These are phyloP conservation scores for Dromiciops gliroides DNA, from an alignment of 2,113 vertebrate genomes.

Conservation along the genomic window DNA sequence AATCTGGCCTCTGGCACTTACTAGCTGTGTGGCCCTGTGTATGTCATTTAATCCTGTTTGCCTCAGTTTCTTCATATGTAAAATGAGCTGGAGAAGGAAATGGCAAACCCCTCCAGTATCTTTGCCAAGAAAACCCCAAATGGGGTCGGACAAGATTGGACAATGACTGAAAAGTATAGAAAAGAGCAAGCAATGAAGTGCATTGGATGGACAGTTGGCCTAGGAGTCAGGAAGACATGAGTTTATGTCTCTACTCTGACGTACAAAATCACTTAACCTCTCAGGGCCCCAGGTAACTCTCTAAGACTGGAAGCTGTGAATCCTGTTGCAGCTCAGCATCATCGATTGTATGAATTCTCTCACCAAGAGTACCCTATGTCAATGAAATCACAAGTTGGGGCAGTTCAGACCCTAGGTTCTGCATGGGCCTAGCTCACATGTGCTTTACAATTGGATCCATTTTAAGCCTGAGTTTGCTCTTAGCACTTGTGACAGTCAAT, in stretches of 20 bases:
- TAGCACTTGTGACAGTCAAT: not conserved
- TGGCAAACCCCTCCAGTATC: too few relatives aligned
- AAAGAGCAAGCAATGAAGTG: too few relatives aligned
- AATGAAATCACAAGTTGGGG: not conserved
- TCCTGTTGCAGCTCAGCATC: not conserved
- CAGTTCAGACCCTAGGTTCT: not conserved
- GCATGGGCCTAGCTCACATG: not conserved
- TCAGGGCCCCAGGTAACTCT: not conserved
- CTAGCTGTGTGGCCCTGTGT: too few relatives aligned
- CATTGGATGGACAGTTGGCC: too few relatives aligned
- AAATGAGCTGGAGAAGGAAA: too few relatives aligned
- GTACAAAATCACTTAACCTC: not conserved
- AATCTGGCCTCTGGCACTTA: not conserved
- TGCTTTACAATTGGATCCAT: not conserved
- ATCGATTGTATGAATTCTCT: not conserved
- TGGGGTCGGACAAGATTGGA: too few relatives aligned
- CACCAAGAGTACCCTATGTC: not conserved
- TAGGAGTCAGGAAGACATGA: not conserved
- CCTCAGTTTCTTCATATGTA: too few relatives aligned
- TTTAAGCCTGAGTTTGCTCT: not conserved
- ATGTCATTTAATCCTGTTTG: too few relatives aligned
- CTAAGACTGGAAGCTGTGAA: not conserved
- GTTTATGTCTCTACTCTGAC: not conserved
- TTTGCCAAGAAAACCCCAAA: too few relatives aligned
- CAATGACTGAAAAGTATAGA: too few relatives aligned